Base-by-base conservation (phyloP, 2,797 vertebrate genomes). In the Chrysocyon brachyurus region DNA sequence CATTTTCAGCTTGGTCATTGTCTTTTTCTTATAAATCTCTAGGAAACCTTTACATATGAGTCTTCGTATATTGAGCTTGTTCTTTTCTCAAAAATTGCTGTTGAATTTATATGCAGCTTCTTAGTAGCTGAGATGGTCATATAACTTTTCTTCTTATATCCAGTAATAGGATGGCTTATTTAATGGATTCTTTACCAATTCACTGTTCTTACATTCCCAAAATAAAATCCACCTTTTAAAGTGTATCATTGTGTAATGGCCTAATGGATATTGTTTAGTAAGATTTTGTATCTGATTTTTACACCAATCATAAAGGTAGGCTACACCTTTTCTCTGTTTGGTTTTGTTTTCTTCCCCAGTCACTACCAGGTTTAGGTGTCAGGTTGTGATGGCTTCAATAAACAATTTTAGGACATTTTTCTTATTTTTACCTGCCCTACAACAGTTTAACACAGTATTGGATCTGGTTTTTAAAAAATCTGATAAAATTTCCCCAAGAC, bases 131-230 rank as follows among this genome's bases (percentile, higher is more conserved):
- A 89, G 28, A 64, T 84, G 46, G 78, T 59, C 19, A 17, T 70
- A 36, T 46, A 31, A 36, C 36, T 97, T 94, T 92, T 36, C 36
- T 87, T 21, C 73, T 97, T 91, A 93, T 28, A 17, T 36, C 8
- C 86, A 73, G 49, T 85, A 56, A 68, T 17, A 64, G 59, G 46
- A 36, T 49, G 68, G 46, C 72, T 83, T 95, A 11, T 81, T 79
- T 92, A 87, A 70, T 78, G n/a, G 68, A 61, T 63, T 91, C 77
- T 31, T 22, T 91, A 61, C 66, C 91, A 84, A 87, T 70, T 97
- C 1, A 26, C 16, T 8, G n/a, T 78, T 91, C 40, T 93, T 90
- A 49, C 61, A 31, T 96, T 94, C 75, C 81, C 36, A 31, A 88
- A 91, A 79, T 63, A 79, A 96, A 90, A 52, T 5, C 6, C n/a